These are phyloP conservation scores for Ridgeia piscesae DNA, from an alignment of 1,140 invertebrate genomes.

Conservation along the genomic window DNA sequence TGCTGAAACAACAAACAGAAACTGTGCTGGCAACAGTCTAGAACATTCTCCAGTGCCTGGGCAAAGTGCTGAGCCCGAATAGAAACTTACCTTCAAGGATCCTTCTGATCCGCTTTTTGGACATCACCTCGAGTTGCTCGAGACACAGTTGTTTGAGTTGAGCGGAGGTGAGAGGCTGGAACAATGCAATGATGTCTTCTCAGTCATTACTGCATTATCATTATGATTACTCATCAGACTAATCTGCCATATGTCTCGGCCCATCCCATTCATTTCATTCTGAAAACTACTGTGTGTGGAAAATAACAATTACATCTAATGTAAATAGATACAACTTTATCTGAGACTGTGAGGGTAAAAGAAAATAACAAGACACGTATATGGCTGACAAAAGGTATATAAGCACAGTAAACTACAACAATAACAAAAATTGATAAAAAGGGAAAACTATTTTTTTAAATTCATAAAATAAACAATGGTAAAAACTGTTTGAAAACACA, in stretches of 20 bases:
- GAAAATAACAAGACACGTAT: no score
- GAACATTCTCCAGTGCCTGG: not conserved
- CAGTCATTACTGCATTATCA: not conserved
- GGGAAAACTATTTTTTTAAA: no score
- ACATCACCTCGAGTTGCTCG: slow-evolving; percentile 57
- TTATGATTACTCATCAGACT: not conserved
- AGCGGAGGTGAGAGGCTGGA: slow-evolving; percentile 44
- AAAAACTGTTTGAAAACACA: no score
- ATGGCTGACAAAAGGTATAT: no score
- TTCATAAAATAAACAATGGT: no score
- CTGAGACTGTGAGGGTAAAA: no score
- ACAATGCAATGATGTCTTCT: not conserved
- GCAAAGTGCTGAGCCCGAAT: not conserved
- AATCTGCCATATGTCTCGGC: not conserved
- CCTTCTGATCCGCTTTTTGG: slow-evolving; percentile 52
- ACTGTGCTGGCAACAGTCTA: not conserved
- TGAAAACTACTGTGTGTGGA: not conserved
- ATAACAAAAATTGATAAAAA: no score
- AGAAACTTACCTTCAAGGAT: slow-evolving; percentile 48
- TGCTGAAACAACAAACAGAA: not conserved
- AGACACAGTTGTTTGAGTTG: slow-evolving; percentile 51
- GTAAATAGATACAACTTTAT: no score
- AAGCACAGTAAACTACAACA: no score
- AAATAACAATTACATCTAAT: not conserved
- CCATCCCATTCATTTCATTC: not conserved